Conservation (phyloP, 2,888 invertebrate species). For the Caenorhabditis japonica region DNA sequence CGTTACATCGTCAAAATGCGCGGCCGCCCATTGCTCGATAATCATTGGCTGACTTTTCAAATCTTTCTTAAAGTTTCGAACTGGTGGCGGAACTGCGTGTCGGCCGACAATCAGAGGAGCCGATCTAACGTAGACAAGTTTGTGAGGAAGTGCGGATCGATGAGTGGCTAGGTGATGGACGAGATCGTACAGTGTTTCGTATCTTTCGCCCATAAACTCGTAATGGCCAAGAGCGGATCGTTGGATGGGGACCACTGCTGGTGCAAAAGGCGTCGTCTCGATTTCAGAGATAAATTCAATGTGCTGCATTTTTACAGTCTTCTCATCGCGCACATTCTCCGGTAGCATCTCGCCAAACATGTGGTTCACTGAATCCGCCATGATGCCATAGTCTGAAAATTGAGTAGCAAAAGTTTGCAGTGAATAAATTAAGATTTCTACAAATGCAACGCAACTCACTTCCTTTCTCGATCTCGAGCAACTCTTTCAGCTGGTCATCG, state of each 20-base stretch:
- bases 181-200: conserved; percentile 61
- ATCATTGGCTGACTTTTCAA: conserved; percentile 53
- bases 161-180: conserved; percentile 54
- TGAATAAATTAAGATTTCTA: too few species aligned
- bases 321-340: conserved; percentile 5
- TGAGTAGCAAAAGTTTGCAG: too few species aligned
- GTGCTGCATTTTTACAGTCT: conserved; percentile 6
- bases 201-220: conserved; percentile 57
- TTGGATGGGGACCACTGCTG: conserved; percentile 49
- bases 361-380: conserved; percentile 27
- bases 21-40: conserved; percentile 62
- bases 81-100: conserved; percentile 38
- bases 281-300: conserved; percentile 42
- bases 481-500: conserved; percentile 17
- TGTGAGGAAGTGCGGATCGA: conserved; percentile 52
- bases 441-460: too few species aligned
- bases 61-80: conserved; percentile 24
- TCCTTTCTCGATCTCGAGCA: conserved; percentile 33
- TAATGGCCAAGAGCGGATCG: conserved; percentile 56
- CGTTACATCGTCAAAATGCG: conserved; percentile 54
- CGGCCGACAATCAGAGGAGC: conserved; percentile 31
- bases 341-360: conserved; percentile 27
- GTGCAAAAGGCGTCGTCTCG: conserved; percentile 28
- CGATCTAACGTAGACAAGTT: conserved; percentile 45
- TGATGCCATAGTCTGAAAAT: conserved; percentile 32